Percentiles rank a stretch among this genome's conserved stretches.
Conservation (phyloP, 2,888 invertebrate species). For the Tipula confusa region DNA sequence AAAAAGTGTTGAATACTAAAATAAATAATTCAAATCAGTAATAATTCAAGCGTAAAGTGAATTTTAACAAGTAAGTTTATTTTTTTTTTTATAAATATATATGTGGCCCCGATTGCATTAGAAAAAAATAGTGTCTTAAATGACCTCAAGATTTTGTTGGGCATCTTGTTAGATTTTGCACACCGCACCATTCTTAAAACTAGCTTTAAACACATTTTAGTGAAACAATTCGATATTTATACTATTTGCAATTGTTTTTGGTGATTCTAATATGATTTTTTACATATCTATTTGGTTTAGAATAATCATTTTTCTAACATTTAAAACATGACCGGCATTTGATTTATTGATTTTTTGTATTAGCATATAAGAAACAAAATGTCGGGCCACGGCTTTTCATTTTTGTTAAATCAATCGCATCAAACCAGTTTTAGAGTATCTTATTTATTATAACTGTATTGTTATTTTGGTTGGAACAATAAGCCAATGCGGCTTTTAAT, state of each 20-base stretch:
- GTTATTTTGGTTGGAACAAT: not conserved
- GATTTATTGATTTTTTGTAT: not conserved
- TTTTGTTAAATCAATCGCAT: not conserved
- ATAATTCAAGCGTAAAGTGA: not conserved
- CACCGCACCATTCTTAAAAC: not conserved
- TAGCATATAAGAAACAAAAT: not conserved
- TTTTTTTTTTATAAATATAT: no score
- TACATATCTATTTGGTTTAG: not conserved
- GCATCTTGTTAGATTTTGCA: slow-evolving; percentile 1
- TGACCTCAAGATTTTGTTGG: slow-evolving; percentile 14
- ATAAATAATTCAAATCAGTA: not conserved
- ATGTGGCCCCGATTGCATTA: not conserved
- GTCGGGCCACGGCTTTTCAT: not conserved
- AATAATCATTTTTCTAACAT: not conserved
- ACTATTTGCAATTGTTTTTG: not conserved
- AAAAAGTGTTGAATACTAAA: not conserved
- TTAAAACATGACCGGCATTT: not conserved
- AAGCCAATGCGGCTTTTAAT: not conserved
- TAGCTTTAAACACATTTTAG: not conserved
- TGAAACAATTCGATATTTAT: not conserved
- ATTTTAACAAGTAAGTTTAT: not conserved
- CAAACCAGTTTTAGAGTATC: not conserved
- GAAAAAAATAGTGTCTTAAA: not conserved
- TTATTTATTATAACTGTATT: not conserved
- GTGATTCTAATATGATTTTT: not conserved